A percentile compares a stretch with the other conserved stretches of the same genome.
These are phyloP conservation scores for Manis pentadactyla DNA, from an alignment of 2,797 vertebrate species.

Conservation along the genomic window DNA sequence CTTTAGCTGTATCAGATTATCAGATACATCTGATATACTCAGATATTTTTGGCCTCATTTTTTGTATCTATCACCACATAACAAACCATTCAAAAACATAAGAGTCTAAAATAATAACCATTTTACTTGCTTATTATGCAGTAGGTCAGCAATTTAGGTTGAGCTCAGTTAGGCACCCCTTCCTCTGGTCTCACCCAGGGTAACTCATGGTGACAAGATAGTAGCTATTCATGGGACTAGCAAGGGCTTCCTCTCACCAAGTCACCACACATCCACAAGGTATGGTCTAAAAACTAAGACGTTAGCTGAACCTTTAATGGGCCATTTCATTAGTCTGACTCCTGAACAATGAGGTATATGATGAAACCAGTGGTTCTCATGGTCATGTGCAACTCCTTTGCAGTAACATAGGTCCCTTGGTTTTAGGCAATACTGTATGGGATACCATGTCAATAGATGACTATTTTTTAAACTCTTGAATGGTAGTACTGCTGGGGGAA, in stretches of 20 bases:
- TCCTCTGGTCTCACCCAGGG: conserved; percentile 12
- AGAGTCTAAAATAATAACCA: conserved; percentile 36
- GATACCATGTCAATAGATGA: neutral
- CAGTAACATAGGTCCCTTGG: neutral
- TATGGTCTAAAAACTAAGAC: conserved; percentile 40
- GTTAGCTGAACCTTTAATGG: conserved; percentile 16
- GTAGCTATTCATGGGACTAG: neutral
- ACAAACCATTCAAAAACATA: conserved; percentile 26
- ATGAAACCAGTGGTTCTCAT: neutral
- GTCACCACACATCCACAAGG: neutral
- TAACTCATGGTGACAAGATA: conserved; percentile 3
- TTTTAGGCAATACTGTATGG: neutral
- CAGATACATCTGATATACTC: neutral
- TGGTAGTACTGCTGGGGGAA: neutral
- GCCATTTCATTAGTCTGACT: conserved; percentile 10
- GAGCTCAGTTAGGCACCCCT: neutral
- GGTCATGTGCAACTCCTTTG: neutral
- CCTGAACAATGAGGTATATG: neutral
- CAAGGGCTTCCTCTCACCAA: neutral
- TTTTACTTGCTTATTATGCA: conserved; percentile 38
- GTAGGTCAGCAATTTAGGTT: neutral
- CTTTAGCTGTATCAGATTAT: conserved; percentile 33
- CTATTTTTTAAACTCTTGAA: conserved; percentile 30
- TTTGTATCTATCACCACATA: neutral
- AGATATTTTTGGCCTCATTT: conserved; percentile 8